Evolutionary conservation across 2,797 vertebrate genomes (phyloP).

Genomic region (Arnoldichthys spilopterus): DNA sequence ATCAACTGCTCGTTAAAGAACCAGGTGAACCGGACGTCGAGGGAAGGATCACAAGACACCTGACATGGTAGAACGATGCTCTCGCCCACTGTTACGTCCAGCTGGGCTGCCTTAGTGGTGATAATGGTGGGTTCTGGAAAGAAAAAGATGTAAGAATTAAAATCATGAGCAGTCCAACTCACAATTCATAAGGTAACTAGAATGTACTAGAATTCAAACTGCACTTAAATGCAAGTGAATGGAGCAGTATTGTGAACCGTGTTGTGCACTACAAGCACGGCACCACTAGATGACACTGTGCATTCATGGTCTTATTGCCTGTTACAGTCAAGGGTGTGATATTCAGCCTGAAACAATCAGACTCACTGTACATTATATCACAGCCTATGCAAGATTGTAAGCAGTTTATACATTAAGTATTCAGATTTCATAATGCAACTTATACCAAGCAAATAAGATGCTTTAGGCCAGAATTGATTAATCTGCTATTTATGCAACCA

Average conservation of each 20-base stretch:
- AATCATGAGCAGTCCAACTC: not conserved
- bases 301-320: not conserved
- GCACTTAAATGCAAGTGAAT: not conserved
- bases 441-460: not conserved
- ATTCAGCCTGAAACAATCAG: not conserved
- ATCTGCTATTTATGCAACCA: not conserved
- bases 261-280: not conserved
- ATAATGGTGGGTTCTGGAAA: conserved; percentile 87
- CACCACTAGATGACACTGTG: conserved; percentile 53
- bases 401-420: not conserved
- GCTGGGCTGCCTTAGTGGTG: conserved; percentile 87
- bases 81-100: conserved; percentile 94
- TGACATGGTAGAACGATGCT: conserved; percentile 94
- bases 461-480: not conserved
- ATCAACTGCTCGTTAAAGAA: conserved; percentile 92
- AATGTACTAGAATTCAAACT: too few relatives aligned
- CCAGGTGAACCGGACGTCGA: conserved; percentile 94
- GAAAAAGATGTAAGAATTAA: not conserved
- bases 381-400: not conserved
- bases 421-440: not conserved
- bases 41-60: conserved; percentile 89
- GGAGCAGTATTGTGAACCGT: not conserved
- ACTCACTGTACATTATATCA: not conserved
- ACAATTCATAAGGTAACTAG: too few relatives aligned
- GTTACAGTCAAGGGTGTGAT: not conserved